Base-by-base conservation (phyloP, 1,140 invertebrate genomes). In the Aphelenchoides besseyi region DNA sequence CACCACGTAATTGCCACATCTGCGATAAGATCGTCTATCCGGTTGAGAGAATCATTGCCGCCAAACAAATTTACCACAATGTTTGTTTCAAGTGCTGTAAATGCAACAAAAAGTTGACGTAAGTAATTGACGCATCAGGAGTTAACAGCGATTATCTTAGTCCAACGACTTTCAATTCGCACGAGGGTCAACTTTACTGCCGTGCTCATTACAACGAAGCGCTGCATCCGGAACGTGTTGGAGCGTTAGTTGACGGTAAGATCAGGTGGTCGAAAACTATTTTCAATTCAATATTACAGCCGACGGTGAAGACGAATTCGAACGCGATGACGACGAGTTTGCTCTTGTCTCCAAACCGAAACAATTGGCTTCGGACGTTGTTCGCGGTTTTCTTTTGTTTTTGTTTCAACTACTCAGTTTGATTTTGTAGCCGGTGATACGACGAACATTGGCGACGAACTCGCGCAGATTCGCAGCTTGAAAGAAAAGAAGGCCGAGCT, bases 21-120 rank as follows among this genome's bases (percentile, higher is more conserved):
- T 85, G 84, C 69, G 73, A 66, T 33, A 85, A 85, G 62, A 78
- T 76, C 33, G 85, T 85, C 26, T 85, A 85, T 74, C 79, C 80
- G 12, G 83, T 85, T 52, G 84, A 85, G 48, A 78, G 74, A 63
- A 63, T 86, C 32, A 62, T 81, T 35, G 81, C 77, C 30, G 79
- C 82, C 57, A 86, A 85, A 63, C 70, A 77, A 54, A 52, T 82
- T 9, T 85, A 85, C 69, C 84, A 85, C 61, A 79, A 80, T 62
- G 37, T 67, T 26, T 85, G 84, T 68, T 85, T 85, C 69, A 82
- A 82, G 61, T 85, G 84, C 72, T 72, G 54, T 23, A 85, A 77
- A 36, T 85, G 84, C 62, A 70, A 62, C n/a, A 81, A 83, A 36
- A 81, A 76, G 63, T 70, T 85, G 63, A 80, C 74, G 84, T 85